phyloP scores from a whole-genome alignment of 2,797 vertebrate species.

The Galagoides demidoff region DNA sequence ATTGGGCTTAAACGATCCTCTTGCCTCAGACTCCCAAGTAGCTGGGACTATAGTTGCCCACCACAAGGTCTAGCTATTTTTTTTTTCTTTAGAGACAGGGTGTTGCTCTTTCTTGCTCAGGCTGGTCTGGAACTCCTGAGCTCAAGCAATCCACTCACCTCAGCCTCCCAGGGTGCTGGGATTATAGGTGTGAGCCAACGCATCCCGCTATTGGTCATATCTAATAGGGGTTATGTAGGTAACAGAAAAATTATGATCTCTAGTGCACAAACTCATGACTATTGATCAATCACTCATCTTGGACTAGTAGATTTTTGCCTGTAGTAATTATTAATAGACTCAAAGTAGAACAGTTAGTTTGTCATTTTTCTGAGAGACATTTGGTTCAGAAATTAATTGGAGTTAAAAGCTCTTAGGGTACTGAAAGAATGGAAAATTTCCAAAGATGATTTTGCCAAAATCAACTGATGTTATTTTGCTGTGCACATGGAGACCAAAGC shows the following conservation, averaged over 20 bases:
- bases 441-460: constrained; percentile 7
- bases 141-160: too few species aligned
- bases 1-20: too few species aligned
- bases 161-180: too few species aligned
- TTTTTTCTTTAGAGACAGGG: too few species aligned
- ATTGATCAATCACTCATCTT: not conserved
- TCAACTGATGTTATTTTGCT: not conserved
- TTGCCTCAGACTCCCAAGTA: too few species aligned
- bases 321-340: not conserved
- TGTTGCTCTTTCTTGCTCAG: too few species aligned
- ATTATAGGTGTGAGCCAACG: too few species aligned
- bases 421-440: not conserved
- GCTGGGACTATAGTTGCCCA: too few species aligned
- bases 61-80: too few species aligned
- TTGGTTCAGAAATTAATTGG: constrained; percentile 13
- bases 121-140: too few species aligned
- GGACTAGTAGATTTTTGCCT: constrained; percentile 17
- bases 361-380: not conserved
- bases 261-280: not conserved
- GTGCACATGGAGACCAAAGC: not conserved
- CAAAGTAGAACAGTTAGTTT: not conserved
- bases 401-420: not conserved
- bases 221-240: not conserved
- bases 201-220: not conserved
- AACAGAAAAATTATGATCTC: constrained; percentile 32